Evolutionary conservation across 2,797 vertebrate species (phyloP).

Genomic region (Microtus agrestis): DNA sequence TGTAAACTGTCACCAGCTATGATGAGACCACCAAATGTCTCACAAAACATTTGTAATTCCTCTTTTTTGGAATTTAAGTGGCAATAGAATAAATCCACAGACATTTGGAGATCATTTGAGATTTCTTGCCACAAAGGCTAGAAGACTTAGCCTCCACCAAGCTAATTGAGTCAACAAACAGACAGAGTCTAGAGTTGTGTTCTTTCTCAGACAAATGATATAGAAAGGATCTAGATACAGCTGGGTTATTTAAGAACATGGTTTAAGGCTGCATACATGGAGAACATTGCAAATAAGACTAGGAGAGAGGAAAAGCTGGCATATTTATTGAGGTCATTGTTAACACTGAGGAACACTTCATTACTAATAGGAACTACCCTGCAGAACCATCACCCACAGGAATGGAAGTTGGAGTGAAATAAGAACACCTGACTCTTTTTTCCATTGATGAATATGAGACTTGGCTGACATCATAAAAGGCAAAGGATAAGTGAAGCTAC

Average conservation of each 20-base stretch:
- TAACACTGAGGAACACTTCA: background rate
- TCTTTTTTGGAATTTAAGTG: background rate
- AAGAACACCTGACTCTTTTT: accelerated
- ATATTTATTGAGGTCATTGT: background rate
- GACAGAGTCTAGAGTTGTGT: accelerated
- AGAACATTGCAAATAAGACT: background rate
- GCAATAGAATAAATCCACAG: background rate
- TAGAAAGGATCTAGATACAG: background rate
- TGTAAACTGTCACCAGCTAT: background rate
- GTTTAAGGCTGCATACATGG: background rate
- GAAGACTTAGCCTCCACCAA: background rate
- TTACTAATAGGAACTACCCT: background rate
- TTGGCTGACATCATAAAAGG: background rate
- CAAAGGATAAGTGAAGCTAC: background rate
- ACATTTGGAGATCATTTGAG: background rate
- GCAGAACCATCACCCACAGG: background rate
- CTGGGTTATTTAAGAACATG: background rate
- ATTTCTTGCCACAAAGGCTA: background rate
- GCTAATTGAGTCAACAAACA: background rate
- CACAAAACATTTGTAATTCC: background rate
- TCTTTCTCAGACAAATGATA: background rate
- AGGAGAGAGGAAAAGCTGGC: background rate
- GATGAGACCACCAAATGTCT: background rate
- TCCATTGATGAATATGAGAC: background rate
- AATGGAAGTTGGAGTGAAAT: accelerated